Base-by-base conservation (phyloP, 1,140 invertebrate genomes). In the Tetramorium simillimum region DNA sequence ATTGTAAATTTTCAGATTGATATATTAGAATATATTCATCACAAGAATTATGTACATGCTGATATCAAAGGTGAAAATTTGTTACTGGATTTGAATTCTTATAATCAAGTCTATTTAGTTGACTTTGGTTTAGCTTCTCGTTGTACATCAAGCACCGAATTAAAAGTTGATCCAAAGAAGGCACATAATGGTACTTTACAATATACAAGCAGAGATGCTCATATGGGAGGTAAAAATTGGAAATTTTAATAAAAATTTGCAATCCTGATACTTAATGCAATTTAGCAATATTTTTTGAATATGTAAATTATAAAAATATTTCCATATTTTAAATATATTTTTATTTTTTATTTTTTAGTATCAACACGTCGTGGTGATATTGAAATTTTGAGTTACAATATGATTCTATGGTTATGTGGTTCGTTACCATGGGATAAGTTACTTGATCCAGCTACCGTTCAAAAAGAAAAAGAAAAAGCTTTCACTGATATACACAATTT, bases 141-240 rank as follows among this genome's bases (percentile, higher is more conserved):
- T 89, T 98, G 97, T 85, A 96, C 96, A 3, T 96, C 96, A 5
- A 96, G 97, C 87, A 97, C 96, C 46, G 97, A 97, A 86, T 98
- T 97, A 92, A 98, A 98, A 93, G 96, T 97, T 37, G 98, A 99
- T 95, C 97, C 97, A 0, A 98, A 98, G 90, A 98, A 97, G 93
- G 98, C 98, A 84, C 99, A 99, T 93, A 98, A 99, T 96, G 99
- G 99, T 1, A 99, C 99, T 1, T 97, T 99, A 88, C 98, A 99
- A 92, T 99, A 99, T 92, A 98, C 98, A 1, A 99, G 98, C 90
- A 96, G 98, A 88, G 99, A 99, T 96, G 99, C 98, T 62, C 99
- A 99, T 96, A 96, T 96, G 92, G 96, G 97, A 95, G 96, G 96
- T 97, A 94, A 92, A 62, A 40, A 87, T 65, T 18, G 21, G 16